Conservation (phyloP, 2,113 vertebrate genomes). For the Herpetotheres cachinnans region DNA sequence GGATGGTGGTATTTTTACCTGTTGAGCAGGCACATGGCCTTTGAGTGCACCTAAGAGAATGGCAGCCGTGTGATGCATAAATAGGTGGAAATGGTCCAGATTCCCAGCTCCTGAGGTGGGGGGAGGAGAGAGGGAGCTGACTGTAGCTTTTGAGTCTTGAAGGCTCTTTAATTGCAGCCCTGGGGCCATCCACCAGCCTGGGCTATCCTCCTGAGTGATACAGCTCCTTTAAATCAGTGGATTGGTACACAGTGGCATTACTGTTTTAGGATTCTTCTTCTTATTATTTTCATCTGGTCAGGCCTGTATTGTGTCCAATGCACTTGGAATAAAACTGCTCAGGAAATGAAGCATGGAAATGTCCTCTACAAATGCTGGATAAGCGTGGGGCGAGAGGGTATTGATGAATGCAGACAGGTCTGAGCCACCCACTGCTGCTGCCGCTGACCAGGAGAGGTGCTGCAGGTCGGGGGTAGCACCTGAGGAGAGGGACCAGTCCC, state of each 20-base stretch:
- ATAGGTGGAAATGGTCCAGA: neutral
- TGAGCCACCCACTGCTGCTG: neutral
- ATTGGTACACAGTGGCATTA: neutral
- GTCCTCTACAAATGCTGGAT: neutral
- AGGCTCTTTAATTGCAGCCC: neutral
- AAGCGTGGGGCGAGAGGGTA: rapidly evolving
- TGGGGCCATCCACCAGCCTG: rapidly evolving
- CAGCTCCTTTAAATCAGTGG: neutral
- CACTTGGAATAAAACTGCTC: neutral
- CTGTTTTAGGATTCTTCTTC: neutral
- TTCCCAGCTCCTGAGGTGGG: neutral
- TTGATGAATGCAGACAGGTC: rapidly evolving
- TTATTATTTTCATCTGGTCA: neutral
- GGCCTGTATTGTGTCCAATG: neutral
- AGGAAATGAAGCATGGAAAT: neutral
- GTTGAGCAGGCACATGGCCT: neutral
- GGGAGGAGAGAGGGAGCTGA: neutral
- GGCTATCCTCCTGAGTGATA: neutral
- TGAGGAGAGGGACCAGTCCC: neutral
- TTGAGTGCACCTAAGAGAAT: neutral
- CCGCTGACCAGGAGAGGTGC: rapidly evolving
- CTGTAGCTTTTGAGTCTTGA: neutral
- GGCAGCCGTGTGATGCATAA: neutral
- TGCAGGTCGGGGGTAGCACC: rapidly evolving
- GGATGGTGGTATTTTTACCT: neutral